Evolutionary conservation across 2,113 vertebrate species (phyloP).

Genomic region (Machaerirhynchus nigripectus): DNA sequence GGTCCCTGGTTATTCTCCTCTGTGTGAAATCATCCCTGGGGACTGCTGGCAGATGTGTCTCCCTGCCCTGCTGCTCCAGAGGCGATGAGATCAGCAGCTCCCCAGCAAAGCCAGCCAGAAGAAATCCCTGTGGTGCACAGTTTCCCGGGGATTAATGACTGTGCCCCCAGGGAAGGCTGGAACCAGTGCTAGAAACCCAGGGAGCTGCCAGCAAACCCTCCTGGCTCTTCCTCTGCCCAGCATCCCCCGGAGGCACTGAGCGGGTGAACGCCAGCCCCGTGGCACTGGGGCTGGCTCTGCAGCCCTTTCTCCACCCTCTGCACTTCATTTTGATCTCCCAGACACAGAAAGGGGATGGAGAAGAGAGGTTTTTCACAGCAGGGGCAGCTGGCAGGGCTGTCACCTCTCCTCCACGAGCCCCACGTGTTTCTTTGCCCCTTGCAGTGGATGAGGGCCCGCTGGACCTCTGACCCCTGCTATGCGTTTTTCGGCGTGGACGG

Average conservation of each 20-base stretch:
- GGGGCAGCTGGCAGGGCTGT: neutral
- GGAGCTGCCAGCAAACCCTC: neutral
- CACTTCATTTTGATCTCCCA: neutral
- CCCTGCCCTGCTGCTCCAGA: neutral
- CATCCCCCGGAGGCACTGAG: neutral
- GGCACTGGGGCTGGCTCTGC: neutral
- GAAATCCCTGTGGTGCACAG: neutral
- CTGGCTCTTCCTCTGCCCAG: neutral
- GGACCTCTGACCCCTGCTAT: constrained; percentile 97
- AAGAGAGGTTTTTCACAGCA: accelerated
- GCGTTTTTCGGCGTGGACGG: constrained; percentile 95
- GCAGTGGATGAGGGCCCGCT: constrained; percentile 96
- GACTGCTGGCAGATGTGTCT: neutral
- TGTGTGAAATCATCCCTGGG: neutral
- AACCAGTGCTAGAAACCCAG: neutral
- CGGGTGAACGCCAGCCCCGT: accelerated
- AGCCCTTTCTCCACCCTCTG: neutral
- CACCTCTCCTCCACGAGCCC: accelerated
- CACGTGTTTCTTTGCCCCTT: neutral
- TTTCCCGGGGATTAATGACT: neutral
- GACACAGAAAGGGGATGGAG: neutral
- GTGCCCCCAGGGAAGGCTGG: neutral
- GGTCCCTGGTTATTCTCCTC: neutral
- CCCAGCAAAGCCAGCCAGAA: neutral
- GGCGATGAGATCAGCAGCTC: neutral